These are phyloP conservation scores for Meteorus cinctellus DNA, from an alignment of 2,888 invertebrate species.

Conservation along the genomic window DNA sequence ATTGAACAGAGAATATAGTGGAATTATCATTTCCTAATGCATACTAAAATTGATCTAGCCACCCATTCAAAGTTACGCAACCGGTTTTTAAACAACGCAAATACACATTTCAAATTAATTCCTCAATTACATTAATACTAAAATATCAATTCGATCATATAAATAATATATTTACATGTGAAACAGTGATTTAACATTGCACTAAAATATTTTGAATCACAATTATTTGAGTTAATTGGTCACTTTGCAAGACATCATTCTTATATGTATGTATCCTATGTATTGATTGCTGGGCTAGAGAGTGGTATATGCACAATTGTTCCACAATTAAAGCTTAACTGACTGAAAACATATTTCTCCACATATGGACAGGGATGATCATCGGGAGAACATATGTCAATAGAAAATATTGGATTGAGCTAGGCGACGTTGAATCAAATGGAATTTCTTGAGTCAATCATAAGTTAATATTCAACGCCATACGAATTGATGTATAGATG, in stretches of 20 bases:
- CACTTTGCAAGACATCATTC: constrained; percentile 14
- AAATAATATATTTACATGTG: constrained; percentile 58
- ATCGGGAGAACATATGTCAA: neutral
- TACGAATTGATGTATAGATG: constrained; percentile 10
- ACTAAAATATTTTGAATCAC: constrained; percentile 60
- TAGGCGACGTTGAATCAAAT: constrained; percentile 1
- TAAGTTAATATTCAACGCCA: neutral
- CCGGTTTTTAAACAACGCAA: constrained; percentile 17
- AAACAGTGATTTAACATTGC: constrained; percentile 63
- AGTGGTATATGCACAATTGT: neutral
- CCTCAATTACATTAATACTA: neutral
- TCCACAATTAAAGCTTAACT: neutral
- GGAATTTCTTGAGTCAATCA: too few relatives aligned
- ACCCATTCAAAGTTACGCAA: neutral
- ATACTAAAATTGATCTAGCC: neutral
- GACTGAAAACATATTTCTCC: neutral
- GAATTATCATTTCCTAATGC: neutral
- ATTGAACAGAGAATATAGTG: neutral
- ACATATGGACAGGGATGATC: neutral
- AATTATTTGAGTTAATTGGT: constrained; percentile 48
- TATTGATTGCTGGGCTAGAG: neutral
- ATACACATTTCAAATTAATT: constrained; percentile 28
- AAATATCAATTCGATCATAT: constrained; percentile 32
- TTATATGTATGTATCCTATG: neutral
- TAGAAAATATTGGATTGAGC: neutral